These are phyloP conservation scores for Litocranius walleri DNA, from an alignment of 2,113 vertebrate genomes.

Conservation along the genomic window DNA sequence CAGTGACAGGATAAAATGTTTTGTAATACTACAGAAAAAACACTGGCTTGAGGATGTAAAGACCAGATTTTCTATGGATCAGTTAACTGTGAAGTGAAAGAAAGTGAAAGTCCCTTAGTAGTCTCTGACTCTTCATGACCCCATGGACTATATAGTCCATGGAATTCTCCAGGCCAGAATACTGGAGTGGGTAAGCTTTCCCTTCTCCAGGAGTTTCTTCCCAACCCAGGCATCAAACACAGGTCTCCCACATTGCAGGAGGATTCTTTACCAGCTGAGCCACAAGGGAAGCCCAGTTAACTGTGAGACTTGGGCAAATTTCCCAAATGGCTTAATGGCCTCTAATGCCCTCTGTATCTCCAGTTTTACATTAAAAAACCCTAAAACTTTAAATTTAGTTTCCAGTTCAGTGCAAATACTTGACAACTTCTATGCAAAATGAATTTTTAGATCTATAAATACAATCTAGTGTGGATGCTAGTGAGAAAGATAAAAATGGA, in stretches of 20 bases:
- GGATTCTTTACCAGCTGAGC: not conserved
- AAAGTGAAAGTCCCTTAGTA: not conserved
- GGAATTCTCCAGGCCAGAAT: not conserved
- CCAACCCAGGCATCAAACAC: not conserved
- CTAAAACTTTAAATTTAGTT: not conserved
- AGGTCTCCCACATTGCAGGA: not conserved
- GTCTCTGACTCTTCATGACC: not conserved
- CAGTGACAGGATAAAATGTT: not conserved
- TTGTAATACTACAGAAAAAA: not conserved
- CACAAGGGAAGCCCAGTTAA: not conserved
- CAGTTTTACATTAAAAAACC: not conserved
- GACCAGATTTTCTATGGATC: not conserved
- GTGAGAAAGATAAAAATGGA: constrained; percentile 38
- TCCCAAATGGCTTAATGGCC: not conserved
- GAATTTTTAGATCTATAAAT: constrained; percentile 53
- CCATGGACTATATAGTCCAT: not conserved
- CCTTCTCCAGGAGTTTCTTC: not conserved
- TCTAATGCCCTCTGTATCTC: not conserved
- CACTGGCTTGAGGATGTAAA: not conserved
- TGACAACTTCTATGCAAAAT: constrained; percentile 15
- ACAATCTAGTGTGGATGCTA: not conserved
- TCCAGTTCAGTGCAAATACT: not conserved
- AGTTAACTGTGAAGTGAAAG: not conserved
- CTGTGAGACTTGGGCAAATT: not conserved
- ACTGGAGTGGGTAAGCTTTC: not conserved